Conservation (phyloP, 1,140 invertebrate genomes). For the Trachymyrmex cornetzi region DNA sequence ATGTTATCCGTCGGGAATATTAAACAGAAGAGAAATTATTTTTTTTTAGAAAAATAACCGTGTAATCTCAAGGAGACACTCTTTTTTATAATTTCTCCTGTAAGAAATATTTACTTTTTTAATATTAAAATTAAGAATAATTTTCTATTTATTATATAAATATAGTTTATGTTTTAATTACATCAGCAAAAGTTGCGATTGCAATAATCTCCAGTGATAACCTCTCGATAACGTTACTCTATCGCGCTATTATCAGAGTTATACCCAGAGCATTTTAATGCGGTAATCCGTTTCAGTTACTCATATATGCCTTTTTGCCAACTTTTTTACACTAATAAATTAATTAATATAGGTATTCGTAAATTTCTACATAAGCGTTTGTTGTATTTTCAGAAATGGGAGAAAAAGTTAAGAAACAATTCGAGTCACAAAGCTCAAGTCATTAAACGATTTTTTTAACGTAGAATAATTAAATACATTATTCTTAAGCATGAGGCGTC, state of each 20-base stretch:
- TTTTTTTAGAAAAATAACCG: neutral
- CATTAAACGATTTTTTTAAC: neutral
- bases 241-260: slow-evolving; percentile 70
- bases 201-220: slow-evolving; percentile 76
- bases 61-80: neutral
- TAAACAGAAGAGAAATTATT: neutral
- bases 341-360: neutral
- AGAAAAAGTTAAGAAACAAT: neutral
- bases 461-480: neutral
- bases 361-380: neutral
- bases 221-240: slow-evolving; percentile 61
- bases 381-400: neutral
- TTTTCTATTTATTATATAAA: neutral
- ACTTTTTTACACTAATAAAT: slow-evolving; percentile 69
- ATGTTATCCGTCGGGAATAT: neutral
- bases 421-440: neutral
- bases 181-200: slow-evolving; percentile 62
- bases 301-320: slow-evolving; percentile 68
- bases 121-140: neutral
- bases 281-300: slow-evolving; percentile 76
- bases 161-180: slow-evolving; percentile 42
- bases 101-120: neutral
- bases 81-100: neutral
- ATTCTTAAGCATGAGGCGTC: neutral
- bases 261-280: slow-evolving; percentile 61